phyloP scores from a whole-genome alignment of 2,113 vertebrate species.

The Ramphastos sulfuratus region DNA sequence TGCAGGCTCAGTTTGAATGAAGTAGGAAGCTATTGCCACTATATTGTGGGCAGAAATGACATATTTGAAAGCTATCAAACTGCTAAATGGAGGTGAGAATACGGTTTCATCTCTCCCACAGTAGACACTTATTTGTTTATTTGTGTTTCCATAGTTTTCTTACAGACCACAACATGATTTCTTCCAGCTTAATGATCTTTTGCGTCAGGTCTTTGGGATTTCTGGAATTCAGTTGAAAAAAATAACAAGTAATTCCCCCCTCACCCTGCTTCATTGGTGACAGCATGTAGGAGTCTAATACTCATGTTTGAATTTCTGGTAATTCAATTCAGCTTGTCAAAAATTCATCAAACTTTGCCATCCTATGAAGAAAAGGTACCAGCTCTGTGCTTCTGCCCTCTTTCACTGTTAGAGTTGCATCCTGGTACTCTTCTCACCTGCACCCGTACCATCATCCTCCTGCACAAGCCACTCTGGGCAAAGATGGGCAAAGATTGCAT shows the following conservation, averaged over 20 bases:
- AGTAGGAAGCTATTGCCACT: neutral
- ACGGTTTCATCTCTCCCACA: neutral
- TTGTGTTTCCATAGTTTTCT: neutral
- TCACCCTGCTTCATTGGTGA: neutral
- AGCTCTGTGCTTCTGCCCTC: neutral
- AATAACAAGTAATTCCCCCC: neutral
- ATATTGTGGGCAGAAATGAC: neutral
- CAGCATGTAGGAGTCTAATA: neutral
- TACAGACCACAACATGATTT: neutral
- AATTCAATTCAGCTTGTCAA: neutral
- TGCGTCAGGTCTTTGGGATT: neutral
- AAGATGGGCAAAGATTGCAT: neutral
- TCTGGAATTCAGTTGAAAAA: neutral
- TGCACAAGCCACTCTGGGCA: neutral
- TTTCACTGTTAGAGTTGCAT: neutral
- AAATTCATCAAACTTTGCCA: constrained; percentile 8
- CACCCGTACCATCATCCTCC: neutral
- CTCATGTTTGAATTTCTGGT: neutral
- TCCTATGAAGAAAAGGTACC: neutral
- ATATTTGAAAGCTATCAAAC: rapidly evolving
- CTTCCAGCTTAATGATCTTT: neutral
- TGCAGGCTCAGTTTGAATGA: neutral
- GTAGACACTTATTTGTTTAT: neutral
- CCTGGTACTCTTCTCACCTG: neutral
- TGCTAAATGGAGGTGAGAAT: neutral